Evolutionary conservation across 2,797 vertebrate species (phyloP).

Genomic region (Crenichthys baileyi): DNA sequence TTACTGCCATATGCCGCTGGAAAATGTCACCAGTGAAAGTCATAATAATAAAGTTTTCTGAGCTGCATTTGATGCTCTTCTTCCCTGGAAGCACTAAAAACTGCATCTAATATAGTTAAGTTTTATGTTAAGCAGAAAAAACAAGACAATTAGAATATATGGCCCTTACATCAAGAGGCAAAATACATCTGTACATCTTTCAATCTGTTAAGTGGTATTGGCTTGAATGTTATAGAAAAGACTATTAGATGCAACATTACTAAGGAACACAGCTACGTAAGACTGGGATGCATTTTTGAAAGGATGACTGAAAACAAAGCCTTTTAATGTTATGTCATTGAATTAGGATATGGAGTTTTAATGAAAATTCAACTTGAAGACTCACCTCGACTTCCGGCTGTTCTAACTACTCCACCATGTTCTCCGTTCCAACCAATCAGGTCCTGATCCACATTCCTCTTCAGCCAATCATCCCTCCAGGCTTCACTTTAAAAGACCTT

Average conservation of each 20-base stretch:
- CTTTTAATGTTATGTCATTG: neutral
- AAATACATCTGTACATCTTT: conserved; percentile 1
- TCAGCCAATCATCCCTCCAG: too few species aligned
- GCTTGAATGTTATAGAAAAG: neutral
- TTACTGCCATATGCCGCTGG: conserved; percentile 91
- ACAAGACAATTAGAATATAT: conserved; percentile 85
- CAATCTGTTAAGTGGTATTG: neutral
- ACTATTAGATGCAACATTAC: neutral
- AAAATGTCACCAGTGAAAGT: conserved; percentile 99
- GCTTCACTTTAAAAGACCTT: too few species aligned
- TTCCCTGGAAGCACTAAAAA: conserved; percentile 87
- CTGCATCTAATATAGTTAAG: conserved; percentile 85
- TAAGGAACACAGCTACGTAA: neutral
- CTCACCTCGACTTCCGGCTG: too few species aligned
- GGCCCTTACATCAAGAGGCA: conserved; percentile 66
- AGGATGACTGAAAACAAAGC: too few species aligned
- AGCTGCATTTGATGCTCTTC: conserved; percentile 93
- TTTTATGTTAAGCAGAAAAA: conserved; percentile 84
- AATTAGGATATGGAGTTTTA: neutral
- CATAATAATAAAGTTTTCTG: conserved; percentile 94
- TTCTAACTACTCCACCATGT: too few species aligned
- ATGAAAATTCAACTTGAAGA: too few species aligned
- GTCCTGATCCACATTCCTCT: too few species aligned
- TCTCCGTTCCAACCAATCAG: too few species aligned
- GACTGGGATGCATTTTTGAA: too few species aligned